Base-by-base conservation (phyloP, 23 tunicate species). In the Oikopleura albicans region DNA sequence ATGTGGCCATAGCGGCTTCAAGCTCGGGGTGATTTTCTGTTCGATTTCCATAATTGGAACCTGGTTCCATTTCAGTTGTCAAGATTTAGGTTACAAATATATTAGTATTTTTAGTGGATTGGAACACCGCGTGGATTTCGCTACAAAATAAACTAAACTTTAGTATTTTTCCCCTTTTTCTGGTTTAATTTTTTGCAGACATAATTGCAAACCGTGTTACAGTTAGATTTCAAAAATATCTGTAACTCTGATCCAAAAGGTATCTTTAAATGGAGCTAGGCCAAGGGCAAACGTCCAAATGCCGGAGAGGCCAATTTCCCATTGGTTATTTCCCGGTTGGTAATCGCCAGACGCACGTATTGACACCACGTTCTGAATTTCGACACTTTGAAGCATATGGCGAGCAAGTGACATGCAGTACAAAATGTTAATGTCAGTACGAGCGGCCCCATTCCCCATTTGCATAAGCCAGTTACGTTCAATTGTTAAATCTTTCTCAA, bases 221-320 rank as follows among this genome's bases (percentile, higher is more conserved):
- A n/a, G n/a, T n/a, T n/a, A n/a, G n/a, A n/a, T n/a, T n/a, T n/a
- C n/a, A n/a, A n/a, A n/a, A n/a, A n/a, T n/a, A n/a, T n/a, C n/a
- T n/a, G n/a, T 22, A 0, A 89, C 39, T 39, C 88, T 85, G 0
- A 89, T 87, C 97, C 97, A 91, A 75, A 91, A 91, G 0, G 97
- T 91, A 71, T 91, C 97, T 75, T 91, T 91, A 85, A 75, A 91
- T 0, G 97, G 97, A 16, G 97, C 97, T n/a, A 91, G 71, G 86
- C 87, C 75, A 29, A 91, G 90, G 31, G 97, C 89, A 76, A 88
- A 89, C 35, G 97, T 91, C 41, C 87, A 91, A 86, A 91, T 87
- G 1, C 91, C 89, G 0, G 97, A 88, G 0, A 91, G 86, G 0
- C 97, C 91, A 40, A 91, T 85, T 56, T 84, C 85, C 97, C 97